Base-by-base conservation (phyloP, 2,113 vertebrate genomes). In the Eublepharis macularius region DNA sequence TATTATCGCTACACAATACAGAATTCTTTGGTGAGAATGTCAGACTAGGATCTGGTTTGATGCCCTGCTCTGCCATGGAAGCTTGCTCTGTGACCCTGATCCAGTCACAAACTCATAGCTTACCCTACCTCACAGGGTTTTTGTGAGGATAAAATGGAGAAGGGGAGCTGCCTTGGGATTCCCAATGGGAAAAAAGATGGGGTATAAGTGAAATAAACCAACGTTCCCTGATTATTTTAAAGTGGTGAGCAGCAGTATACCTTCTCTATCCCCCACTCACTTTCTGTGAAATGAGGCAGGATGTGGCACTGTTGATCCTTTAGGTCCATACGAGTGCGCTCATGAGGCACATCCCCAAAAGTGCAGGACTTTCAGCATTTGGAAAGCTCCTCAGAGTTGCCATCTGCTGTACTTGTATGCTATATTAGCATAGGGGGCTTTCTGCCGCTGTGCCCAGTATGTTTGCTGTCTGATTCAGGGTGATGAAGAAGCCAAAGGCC, bases 391-490 rank as follows among this genome's bases (percentile, higher is more conserved):
- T 77, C 60, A 68, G 65, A 84, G 45, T 41, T 76, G 45, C 41
- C 19, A 13, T 24, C 43, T 84, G 75, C 41, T 47, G 69, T 36
- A n/a, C 24, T 65, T 54, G 10, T 26, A 11, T 47, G 24, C 36
- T 81, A n/a, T 21, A 69, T 47, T 51, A 10, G 0, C 0, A 5
- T 49, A n/a, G 80, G 47, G 80, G 19, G 2, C 16, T 51, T 8
- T n/a, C n/a, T n/a, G n/a, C n/a, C n/a, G n/a, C 41, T 51, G 16
- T 39, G 86, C 45, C 43, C n/a, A 0, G 0, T 32, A 34, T 79
- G 16, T 47, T 84, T 0, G 0, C 72, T 89, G 17, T 60, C 49
- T 4, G 5, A 36, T 87, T 29, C 57, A 36, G 65, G 0, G 1
- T 69, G 63, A 81, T 76, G 41, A 66, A 85, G 65, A 75, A 60